phyloP scores from a whole-genome alignment of 2,113 vertebrate species.

The Ctenomys sociabilis region DNA sequence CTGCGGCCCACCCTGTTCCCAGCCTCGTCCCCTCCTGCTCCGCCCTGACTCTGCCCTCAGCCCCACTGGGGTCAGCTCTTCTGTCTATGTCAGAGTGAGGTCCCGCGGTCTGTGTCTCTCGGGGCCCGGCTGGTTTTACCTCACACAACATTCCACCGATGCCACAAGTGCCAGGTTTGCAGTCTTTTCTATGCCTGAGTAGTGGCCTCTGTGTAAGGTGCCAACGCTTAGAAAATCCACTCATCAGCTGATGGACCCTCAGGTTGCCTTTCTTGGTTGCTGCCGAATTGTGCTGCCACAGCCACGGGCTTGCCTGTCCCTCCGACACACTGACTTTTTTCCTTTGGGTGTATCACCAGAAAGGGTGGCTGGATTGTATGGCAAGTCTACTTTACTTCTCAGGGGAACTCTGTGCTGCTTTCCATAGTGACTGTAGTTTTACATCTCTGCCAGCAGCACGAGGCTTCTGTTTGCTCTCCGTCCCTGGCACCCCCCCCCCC shows the following conservation, averaged over 20 bases:
- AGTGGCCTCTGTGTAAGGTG: too few species aligned
- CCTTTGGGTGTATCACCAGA: too few species aligned
- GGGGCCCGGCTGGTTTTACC: not conserved
- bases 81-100: not conserved
- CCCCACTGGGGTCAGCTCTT: not conserved
- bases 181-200: not conserved
- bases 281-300: not conserved
- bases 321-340: not conserved
- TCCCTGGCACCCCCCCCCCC: too few species aligned
- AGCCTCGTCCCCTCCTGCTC: not conserved
- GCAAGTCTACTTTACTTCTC: not conserved
- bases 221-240: not conserved
- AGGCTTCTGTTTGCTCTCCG: not conserved
- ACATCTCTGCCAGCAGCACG: not conserved
- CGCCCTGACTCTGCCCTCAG: not conserved
- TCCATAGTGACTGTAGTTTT: not conserved
- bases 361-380: not conserved
- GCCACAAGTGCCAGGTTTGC: too few species aligned
- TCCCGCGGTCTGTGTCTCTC: not conserved
- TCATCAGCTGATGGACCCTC: not conserved
- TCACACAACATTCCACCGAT: not conserved
- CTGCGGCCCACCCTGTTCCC: not conserved
- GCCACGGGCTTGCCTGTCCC: not conserved
- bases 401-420: not conserved
- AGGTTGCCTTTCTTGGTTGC: not conserved